These are phyloP conservation scores for Danio tinwini DNA, from an alignment of 2,797 vertebrate genomes.

Conservation along the genomic window DNA sequence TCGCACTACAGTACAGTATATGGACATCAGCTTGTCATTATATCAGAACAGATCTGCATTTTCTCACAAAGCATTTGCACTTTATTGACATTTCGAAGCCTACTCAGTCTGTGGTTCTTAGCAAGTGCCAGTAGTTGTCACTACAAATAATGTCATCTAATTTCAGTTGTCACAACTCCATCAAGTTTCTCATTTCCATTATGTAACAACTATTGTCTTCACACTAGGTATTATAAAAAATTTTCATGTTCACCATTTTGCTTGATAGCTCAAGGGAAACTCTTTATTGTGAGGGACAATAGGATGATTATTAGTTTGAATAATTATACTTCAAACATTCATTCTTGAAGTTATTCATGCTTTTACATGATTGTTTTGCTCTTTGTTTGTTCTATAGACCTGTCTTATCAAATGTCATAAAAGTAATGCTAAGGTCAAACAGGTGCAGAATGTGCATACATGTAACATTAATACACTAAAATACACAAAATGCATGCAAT, in stretches of 20 bases:
- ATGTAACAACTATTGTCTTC: neutral
- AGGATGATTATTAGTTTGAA: neutral
- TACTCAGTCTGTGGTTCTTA: neutral
- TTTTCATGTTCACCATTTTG: neutral
- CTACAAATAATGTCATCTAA: neutral
- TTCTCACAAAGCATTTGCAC: neutral
- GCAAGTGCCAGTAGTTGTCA: neutral
- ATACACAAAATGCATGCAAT: too few species aligned
- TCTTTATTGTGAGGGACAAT: neutral
- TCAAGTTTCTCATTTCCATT: neutral
- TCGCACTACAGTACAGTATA: neutral
- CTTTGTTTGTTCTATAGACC: neutral
- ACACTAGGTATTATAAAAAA: neutral
- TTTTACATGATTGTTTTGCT: neutral
- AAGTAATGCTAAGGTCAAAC: neutral
- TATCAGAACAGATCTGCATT: neutral
- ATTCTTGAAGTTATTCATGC: neutral
- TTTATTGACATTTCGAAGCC: conserved; percentile 5
- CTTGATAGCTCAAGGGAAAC: neutral
- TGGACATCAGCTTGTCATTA: neutral
- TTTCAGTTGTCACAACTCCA: neutral
- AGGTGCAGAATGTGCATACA: neutral
- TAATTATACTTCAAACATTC: neutral
- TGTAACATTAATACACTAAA: too few species aligned
- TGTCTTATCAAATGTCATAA: neutral